These are phyloP conservation scores for Nyctalus aviator DNA, from an alignment of 2,797 vertebrate species.

Conservation along the genomic window DNA sequence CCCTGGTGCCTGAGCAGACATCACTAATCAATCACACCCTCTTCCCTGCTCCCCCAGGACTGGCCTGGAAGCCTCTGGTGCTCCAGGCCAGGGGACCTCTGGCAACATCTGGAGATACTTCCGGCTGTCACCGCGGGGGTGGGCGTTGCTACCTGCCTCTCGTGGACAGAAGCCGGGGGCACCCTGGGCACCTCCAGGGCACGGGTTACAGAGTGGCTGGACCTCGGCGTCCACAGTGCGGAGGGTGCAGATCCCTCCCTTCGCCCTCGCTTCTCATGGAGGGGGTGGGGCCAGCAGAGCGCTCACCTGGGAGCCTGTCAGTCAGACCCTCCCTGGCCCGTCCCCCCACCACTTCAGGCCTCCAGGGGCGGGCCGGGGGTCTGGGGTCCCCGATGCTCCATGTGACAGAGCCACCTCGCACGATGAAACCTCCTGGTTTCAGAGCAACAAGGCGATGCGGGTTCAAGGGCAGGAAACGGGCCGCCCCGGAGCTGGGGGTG, in stretches of 20 bases:
- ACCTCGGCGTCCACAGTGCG: accelerated
- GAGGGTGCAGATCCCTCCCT: not conserved
- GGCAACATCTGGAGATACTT: not conserved
- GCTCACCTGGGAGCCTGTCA: not conserved
- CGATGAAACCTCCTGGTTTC: not conserved
- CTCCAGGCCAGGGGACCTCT: not conserved
- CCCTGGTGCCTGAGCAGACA: not conserved
- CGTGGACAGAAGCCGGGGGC: not conserved
- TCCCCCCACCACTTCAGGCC: not conserved
- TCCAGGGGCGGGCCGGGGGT: accelerated
- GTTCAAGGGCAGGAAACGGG: not conserved
- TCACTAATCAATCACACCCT: not conserved
- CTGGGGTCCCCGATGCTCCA: not conserved
- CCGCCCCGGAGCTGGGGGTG: not conserved
- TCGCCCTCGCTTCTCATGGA: not conserved
- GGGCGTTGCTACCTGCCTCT: not conserved
- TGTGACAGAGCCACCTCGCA: not conserved
- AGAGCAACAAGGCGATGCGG: not conserved
- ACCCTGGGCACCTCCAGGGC: accelerated
- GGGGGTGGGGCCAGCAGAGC: not conserved
- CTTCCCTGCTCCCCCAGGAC: too few relatives aligned
- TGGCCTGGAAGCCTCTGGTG: not conserved
- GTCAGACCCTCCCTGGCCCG: too few relatives aligned
- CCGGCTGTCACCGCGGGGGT: not conserved
- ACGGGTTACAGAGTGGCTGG: not conserved